phyloP scores from a whole-genome alignment of 2,113 vertebrate genomes.

The Saccopteryx leptura region DNA sequence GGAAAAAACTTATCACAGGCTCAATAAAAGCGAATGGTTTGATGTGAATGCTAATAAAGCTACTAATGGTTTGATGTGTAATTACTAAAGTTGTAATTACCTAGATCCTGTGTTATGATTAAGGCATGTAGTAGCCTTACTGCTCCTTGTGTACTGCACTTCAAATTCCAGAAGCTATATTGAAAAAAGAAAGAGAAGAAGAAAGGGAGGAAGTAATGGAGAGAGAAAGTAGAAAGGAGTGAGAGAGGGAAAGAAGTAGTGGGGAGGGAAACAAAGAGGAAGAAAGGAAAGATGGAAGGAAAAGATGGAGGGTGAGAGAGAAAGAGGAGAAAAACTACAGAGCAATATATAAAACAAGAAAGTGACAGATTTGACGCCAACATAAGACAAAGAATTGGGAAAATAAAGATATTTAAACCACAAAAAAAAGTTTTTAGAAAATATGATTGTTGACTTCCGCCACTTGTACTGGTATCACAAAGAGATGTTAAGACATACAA shows the following conservation, averaged over 20 bases:
- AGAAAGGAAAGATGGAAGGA: not conserved
- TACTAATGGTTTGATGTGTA: not conserved
- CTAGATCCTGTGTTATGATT: not conserved
- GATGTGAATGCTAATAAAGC: not conserved
- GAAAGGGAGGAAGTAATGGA: not conserved
- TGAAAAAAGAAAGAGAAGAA: not conserved
- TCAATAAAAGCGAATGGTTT: slow-evolving; percentile 16
- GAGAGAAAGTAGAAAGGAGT: no score
- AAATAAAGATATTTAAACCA: not conserved
- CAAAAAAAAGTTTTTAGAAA: not conserved
- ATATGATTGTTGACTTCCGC: not conserved
- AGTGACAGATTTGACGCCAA: not conserved
- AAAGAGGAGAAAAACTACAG: not conserved
- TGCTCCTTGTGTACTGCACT: not conserved
- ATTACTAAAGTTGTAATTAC: not conserved
- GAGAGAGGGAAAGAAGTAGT: no score
- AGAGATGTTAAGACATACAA: not conserved
- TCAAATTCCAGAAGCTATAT: not conserved
- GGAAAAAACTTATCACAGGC: not conserved
- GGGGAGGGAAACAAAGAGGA: no score
- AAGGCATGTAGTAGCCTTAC: not conserved
- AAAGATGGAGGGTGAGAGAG: not conserved
- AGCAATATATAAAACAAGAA: not conserved
- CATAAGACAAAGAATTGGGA: not conserved
- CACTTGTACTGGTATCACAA: not conserved